Conservation (phyloP, 2,113 vertebrate species). For the Hemiscyllium ocellatum region DNA sequence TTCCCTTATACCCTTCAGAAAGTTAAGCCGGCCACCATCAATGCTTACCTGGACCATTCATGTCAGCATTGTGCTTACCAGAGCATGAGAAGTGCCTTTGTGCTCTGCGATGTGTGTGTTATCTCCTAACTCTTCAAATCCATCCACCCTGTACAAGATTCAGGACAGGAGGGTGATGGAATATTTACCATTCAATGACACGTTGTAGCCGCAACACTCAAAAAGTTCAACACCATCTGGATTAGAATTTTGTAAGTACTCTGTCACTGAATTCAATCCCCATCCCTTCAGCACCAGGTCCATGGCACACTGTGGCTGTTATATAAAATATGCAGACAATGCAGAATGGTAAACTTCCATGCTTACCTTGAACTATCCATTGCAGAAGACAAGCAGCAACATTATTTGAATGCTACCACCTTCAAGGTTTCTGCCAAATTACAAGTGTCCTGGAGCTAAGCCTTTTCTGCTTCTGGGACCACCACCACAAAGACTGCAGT, state of each 20-base stretch:
- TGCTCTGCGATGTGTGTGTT: background rate
- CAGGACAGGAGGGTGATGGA: background rate
- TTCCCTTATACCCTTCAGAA: background rate
- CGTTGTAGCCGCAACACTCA: background rate
- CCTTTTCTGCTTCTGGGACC: background rate
- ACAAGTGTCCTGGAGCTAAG: background rate
- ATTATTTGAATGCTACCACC: background rate
- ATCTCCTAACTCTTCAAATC: background rate
- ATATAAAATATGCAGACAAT: background rate
- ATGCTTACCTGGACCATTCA: background rate
- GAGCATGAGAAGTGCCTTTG: background rate
- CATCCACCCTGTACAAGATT: background rate
- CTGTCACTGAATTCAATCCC: background rate
- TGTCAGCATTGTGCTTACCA: background rate
- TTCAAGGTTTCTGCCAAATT: background rate
- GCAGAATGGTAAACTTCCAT: background rate
- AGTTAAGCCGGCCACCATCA: background rate
- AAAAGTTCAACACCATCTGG: background rate
- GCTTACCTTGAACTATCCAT: background rate
- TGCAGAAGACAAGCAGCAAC: background rate
- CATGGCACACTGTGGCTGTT: background rate
- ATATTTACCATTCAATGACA: background rate
- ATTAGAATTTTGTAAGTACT: background rate
- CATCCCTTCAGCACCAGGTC: background rate
- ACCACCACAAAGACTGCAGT: background rate